Evolutionary conservation across 2,113 vertebrate species (phyloP), one percentile per base, ranked within the genome.

Genomic region (Bungarus multicinctus): DNA sequence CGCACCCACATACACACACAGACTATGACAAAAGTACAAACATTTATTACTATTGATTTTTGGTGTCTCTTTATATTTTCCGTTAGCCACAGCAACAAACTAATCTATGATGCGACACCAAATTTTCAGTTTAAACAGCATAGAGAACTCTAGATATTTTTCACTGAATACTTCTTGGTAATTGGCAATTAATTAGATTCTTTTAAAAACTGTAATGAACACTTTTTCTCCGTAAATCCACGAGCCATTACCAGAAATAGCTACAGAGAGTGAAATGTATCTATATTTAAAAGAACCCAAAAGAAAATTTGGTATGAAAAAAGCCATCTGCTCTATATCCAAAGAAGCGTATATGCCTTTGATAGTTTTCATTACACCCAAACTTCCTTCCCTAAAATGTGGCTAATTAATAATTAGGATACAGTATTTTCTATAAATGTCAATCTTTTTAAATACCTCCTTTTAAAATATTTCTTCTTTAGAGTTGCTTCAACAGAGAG

Each of bases 131-230:
- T 95, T 92, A 92, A 94, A 88, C 93, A 23, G 27, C 92, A 23
- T n/a, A 92, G 88, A 96, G 92, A 85, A 88, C 27, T 94, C 89
- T n/a, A 91, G 96, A 95, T 95, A 91, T 94, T 92, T 94, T 95
- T 54, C 43, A 91, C 90, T 91, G 94, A 93, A 94, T 85, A 95
- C 54, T 23, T 52, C 87, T 93, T 92, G 88, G 69, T 93, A 96
- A 95, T 93, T 96, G 93, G 91, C 90, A 95, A 89, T 91, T 81
- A 96, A 95, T 94, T 96, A 91, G 89, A 93, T 87, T n/a, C 54
- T 60, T 93, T 95, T 50, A 54, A 92, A 39, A 64, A 27, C 25
- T 50, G 43, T 93, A 93, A 95, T 95, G 94, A 91, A 93, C 91
- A 87, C 69, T 91, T 87, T 93, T 94, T 86, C 30, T 89, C 91